Evolutionary conservation across 35 echinoderm and acorn worm species (phyloP).

Genomic region (Apostichopus parvimensis): DNA sequence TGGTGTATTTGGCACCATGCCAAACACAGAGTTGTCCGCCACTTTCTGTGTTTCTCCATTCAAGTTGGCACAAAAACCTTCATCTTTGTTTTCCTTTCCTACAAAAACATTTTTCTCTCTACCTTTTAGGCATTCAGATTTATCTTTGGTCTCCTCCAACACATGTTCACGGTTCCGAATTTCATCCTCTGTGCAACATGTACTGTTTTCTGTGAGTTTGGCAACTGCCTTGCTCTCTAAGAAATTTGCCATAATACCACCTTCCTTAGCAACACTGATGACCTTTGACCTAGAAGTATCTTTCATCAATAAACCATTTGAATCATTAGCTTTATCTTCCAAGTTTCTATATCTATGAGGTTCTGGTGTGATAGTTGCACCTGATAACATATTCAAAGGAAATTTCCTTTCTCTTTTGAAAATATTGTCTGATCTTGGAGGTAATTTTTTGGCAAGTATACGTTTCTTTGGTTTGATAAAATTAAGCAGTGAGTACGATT

Average conservation of each 20-base stretch:
- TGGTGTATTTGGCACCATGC: not conserved
- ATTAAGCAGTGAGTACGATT: constrained; percentile 32
- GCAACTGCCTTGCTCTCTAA: too few species aligned
- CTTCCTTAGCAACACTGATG: too few species aligned
- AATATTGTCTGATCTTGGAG: not conserved
- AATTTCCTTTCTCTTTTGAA: not conserved
- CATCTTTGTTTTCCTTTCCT: not conserved
- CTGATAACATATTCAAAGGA: not conserved
- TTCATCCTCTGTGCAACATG: not conserved
- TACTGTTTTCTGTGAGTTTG: too few species aligned
- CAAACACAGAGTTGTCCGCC: not conserved
- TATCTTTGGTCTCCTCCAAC: not conserved
- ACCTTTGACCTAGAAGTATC: too few species aligned
- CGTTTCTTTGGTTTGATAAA: not conserved
- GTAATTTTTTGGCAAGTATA: not conserved
- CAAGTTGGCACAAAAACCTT: not conserved
- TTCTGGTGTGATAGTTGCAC: too few species aligned
- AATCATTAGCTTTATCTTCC: too few species aligned
- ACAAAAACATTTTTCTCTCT: not conserved
- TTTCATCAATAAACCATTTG: too few species aligned
- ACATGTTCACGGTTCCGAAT: not conserved
- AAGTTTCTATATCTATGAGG: too few species aligned
- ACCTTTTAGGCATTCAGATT: not conserved
- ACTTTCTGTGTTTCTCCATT: not conserved
- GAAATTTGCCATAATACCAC: too few species aligned